Percentiles rank a stretch among this genome's conserved stretches.
These are phyloP conservation scores for Picus viridis DNA, from an alignment of 2,797 vertebrate species.

Conservation along the genomic window DNA sequence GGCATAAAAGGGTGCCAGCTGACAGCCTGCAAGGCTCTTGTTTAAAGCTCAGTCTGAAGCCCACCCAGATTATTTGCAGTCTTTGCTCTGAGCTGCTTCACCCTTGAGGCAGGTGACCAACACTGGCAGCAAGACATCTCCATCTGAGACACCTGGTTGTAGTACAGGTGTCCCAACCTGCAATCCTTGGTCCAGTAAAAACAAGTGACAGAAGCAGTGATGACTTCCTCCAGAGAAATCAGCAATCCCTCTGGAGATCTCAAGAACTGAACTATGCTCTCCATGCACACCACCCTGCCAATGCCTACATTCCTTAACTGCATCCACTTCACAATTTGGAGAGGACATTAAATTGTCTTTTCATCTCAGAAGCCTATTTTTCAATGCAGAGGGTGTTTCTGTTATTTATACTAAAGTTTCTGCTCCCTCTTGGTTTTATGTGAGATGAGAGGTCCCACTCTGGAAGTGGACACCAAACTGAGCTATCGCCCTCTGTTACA, in stretches of 20 bases:
- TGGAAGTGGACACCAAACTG: neutral
- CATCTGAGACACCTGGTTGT: neutral
- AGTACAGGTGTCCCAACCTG: neutral
- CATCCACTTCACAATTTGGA: neutral
- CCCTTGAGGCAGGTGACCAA: neutral
- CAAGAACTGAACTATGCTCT: neutral
- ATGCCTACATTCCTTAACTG: neutral
- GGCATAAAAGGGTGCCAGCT: neutral
- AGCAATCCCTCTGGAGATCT: accelerated
- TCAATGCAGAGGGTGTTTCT: neutral
- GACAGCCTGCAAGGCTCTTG: neutral
- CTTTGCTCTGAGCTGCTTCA: neutral
- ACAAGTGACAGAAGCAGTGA: neutral
- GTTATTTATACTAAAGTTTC: neutral
- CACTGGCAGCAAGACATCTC: accelerated
- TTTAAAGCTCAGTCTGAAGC: neutral
- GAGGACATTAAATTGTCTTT: neutral
- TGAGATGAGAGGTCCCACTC: neutral
- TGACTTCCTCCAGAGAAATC: neutral
- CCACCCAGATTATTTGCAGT: neutral
- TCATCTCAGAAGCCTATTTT: neutral
- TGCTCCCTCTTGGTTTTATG: neutral
- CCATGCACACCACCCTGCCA: neutral
- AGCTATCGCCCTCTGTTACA: neutral
- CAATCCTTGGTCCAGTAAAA: neutral